phyloP scores from a whole-genome alignment of 2,888 invertebrate genomes.

The Thymelicus lineola region DNA sequence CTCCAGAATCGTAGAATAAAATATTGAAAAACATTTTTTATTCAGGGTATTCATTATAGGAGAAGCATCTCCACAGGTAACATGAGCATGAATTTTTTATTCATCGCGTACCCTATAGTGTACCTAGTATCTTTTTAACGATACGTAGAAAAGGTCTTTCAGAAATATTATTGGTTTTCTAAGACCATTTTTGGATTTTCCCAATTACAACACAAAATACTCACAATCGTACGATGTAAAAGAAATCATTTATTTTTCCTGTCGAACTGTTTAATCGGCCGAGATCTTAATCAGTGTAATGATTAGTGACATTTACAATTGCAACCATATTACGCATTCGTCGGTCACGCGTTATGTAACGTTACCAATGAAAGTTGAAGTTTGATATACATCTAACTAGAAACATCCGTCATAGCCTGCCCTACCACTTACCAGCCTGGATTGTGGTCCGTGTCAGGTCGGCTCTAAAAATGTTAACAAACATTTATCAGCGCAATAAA shows the following conservation, averaged over 20 bases:
- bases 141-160: too few species aligned
- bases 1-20: too few species aligned
- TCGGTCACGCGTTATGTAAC: slow-evolving; percentile 33
- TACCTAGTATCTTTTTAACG: too few species aligned
- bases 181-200: too few species aligned
- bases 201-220: not conserved
- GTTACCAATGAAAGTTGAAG: slow-evolving; percentile 31
- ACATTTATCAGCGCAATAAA: slow-evolving; percentile 3
- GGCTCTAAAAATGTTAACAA: slow-evolving; percentile 2
- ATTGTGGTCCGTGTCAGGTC: not conserved
- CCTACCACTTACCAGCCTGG: not conserved
- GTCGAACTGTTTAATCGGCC: not conserved
- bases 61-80: too few species aligned
- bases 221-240: not conserved
- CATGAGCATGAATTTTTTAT: too few species aligned
- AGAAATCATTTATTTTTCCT: slow-evolving; percentile 12
- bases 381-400: slow-evolving; percentile 10
- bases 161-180: too few species aligned
- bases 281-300: slow-evolving; percentile 1
- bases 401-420: not conserved
- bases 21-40: too few species aligned
- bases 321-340: slow-evolving; percentile 19
- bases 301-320: slow-evolving; percentile 15
- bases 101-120: too few species aligned
- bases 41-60: too few species aligned